Conservation (phyloP, 2,113 vertebrate genomes). For the Thymallus thymallus region DNA sequence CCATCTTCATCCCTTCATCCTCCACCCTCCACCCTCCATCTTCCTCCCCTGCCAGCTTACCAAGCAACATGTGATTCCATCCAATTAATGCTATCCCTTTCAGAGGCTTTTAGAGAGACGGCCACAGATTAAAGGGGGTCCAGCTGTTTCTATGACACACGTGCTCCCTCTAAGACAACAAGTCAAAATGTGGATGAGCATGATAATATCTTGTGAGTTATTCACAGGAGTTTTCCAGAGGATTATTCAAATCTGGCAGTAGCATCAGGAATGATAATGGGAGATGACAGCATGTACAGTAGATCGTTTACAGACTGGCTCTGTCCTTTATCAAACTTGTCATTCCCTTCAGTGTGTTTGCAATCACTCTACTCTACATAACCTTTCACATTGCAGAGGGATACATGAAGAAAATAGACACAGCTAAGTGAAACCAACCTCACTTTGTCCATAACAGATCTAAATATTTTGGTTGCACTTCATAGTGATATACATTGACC, state of each 20-base stretch:
- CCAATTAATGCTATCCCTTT: constrained; percentile 59
- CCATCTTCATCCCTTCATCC: background rate
- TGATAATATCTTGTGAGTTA: background rate
- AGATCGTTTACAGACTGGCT: no score
- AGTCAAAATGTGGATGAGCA: constrained; percentile 9
- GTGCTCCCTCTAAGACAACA: constrained; percentile 19
- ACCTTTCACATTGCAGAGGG: no score
- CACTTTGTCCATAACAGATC: background rate
- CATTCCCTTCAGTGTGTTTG: background rate
- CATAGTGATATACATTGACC: background rate
- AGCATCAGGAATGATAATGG: background rate
- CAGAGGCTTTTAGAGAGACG: constrained; percentile 21
- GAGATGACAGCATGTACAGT: no score
- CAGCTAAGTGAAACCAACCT: background rate
- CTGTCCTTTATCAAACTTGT: no score
- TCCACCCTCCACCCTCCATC: background rate
- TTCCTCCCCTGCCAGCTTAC: constrained; percentile 34
- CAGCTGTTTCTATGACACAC: constrained; percentile 35
- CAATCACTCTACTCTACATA: background rate
- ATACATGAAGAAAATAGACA: background rate
- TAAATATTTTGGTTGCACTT: background rate
- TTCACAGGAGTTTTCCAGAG: background rate
- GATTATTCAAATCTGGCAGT: constrained; percentile 19
- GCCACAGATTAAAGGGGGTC: constrained; percentile 28
- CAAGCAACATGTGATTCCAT: constrained; percentile 62